Evolutionary conservation across 2,888 invertebrate genomes (phyloP), one percentile per base, ranked within the genome.

Genomic region (Venustoraphidia nigricollis): DNA sequence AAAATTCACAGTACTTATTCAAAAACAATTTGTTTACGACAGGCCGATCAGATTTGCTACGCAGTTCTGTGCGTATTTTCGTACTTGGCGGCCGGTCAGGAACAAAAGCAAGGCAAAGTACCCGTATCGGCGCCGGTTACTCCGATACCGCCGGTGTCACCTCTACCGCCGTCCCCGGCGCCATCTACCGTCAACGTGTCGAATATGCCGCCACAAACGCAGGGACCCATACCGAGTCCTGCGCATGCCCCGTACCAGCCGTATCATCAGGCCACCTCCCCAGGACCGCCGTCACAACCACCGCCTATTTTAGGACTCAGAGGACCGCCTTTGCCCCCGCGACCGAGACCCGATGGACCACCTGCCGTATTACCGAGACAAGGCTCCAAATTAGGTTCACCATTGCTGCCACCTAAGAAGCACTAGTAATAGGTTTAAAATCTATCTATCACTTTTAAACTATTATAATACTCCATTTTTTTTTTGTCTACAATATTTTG

Each of bases 1-100:
- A 27, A 27, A 27, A 6, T 27, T 27, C 27, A 6, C 27, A 27
- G 6, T 6, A 27, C 17, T 17, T 3, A 17, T 17, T 17, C 17
- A 42, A 13, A 34, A 35, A 37, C 36, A 40, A 44, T 52, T 61
- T 59, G 57, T 60, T 50, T 51, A 53, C 55, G 54, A 37, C 71
- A 97, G 96, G 95, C 97, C 65, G 94, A 96, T 71, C 95, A 97
- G 71, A 98, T 98, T 62, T 97, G 96, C 71, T 98, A 98, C 71
- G 93, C 98, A 59, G 96, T 98, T 53, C 76, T 98, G 58, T 98
- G 98, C 75, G 94, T 98, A 56, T 98, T 98, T 73, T 97, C 97
- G 45, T 97, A 97, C 73, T 83, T 96, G 64, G 96, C 96, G 52
- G 96, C 96, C 49, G 92, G 91, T 0, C 79, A 83, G 56, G 85